Evolutionary conservation across 1,140 invertebrate species (phyloP).

Genomic region (Pogonognathellus flavescens): DNA sequence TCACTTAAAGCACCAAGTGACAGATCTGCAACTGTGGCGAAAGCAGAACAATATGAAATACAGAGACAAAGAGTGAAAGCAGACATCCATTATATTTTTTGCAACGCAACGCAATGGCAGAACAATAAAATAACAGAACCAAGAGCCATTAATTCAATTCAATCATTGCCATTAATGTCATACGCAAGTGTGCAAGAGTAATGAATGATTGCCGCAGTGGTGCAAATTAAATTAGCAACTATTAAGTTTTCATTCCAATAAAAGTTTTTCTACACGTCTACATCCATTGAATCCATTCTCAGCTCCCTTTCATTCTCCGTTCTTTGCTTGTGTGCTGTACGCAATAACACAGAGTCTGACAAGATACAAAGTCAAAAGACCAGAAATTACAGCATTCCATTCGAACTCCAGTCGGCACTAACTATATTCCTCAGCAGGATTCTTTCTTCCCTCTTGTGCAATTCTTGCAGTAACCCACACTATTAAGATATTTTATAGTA

Average conservation of each 20-base stretch:
- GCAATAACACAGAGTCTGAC: neutral
- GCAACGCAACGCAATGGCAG: neutral
- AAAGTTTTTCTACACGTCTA: neutral
- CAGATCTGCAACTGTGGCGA: neutral
- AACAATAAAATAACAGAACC: neutral
- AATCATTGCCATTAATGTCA: slow-evolving; percentile 17
- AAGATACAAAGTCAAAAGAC: slow-evolving; percentile 31
- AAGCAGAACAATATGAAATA: neutral
- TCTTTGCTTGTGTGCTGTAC: neutral
- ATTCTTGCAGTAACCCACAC: too few species aligned
- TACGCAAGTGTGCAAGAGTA: slow-evolving; percentile 10
- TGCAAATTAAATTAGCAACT: slow-evolving; percentile 38
- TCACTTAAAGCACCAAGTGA: neutral
- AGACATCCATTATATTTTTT: neutral
- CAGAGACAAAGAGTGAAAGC: neutral
- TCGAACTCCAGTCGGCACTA: too few species aligned
- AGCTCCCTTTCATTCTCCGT: neutral
- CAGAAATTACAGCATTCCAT: slow-evolving; percentile 30
- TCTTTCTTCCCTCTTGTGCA: too few species aligned
- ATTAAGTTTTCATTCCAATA: slow-evolving; percentile 17
- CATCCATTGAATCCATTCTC: neutral
- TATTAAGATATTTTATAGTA: too few species aligned
- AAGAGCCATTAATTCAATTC: slow-evolving; percentile 1
- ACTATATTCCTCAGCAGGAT: too few species aligned
- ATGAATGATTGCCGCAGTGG: slow-evolving; percentile 5